Evolutionary conservation across 2,888 invertebrate genomes (phyloP).

Genomic region (Unio delphinus): DNA sequence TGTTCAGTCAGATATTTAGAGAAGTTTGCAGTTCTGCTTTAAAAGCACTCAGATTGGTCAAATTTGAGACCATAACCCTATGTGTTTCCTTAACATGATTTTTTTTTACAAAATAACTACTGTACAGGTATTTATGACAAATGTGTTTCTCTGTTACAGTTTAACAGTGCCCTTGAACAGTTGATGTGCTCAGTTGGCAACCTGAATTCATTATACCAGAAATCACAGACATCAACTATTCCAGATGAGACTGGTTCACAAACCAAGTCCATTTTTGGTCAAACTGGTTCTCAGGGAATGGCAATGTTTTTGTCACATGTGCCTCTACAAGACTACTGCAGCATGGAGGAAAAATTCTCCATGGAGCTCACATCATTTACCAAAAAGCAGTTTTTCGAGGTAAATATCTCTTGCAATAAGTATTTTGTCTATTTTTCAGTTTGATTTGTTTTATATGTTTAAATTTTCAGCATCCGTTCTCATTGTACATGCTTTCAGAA

Average conservation of each 20-base stretch:
- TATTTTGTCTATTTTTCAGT: too few relatives aligned
- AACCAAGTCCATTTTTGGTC: neutral
- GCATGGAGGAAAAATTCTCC: conserved; percentile 60
- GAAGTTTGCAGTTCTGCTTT: too few relatives aligned
- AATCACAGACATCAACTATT: conserved; percentile 3
- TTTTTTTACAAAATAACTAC: too few relatives aligned
- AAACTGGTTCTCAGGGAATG: conserved; percentile 24
- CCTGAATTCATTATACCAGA: conserved; percentile 39
- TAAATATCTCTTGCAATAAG: conserved; percentile 13
- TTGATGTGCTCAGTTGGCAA: conserved; percentile 37
- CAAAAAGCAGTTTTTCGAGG: conserved; percentile 68
- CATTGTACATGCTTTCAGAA: too few relatives aligned
- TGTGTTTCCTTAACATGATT: too few relatives aligned
- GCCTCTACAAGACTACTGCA: conserved; percentile 46
- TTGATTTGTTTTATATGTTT: too few relatives aligned
- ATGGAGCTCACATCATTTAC: conserved; percentile 62
- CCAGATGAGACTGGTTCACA: neutral
- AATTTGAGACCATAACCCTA: too few relatives aligned
- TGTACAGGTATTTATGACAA: too few relatives aligned
- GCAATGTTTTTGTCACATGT: conserved; percentile 55
- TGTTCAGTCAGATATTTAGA: too few relatives aligned
- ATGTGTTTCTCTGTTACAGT: conserved; percentile 30
- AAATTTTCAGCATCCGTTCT: too few relatives aligned
- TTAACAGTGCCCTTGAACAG: conserved; percentile 44
- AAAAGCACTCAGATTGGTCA: too few relatives aligned